These are phyloP conservation scores for Dipus sagitta DNA, from an alignment of 2,797 vertebrate species.

Conservation along the genomic window DNA sequence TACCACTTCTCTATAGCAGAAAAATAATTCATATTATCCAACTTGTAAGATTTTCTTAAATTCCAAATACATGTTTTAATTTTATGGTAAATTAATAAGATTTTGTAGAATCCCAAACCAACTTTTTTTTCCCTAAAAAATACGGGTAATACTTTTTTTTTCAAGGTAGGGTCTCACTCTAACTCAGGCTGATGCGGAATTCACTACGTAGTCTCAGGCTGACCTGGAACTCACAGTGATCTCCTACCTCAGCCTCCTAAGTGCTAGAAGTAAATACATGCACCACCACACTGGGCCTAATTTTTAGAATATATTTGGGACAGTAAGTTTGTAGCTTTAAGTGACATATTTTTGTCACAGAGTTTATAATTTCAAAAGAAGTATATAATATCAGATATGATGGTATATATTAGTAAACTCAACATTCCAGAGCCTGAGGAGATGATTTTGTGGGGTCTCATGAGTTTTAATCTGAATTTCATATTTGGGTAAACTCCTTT, in stretches of 20 bases:
- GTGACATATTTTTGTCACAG: neutral
- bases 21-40: neutral
- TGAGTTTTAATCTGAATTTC: constrained; percentile 31
- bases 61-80: neutral
- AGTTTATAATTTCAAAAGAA: neutral
- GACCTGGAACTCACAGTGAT: no score
- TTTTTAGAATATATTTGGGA: neutral
- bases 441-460: accelerated
- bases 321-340: neutral
- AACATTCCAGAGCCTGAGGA: no score
- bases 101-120: neutral
- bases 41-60: neutral
- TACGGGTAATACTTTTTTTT: neutral
- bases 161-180: no score
- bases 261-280: no score
- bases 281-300: neutral
- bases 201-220: no score
- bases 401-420: no score
- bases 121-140: neutral
- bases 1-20: neutral
- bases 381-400: no score
- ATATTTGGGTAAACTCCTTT: neutral
- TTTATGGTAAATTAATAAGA: neutral
- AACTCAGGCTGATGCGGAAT: no score
- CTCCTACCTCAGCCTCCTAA: no score